A percentile compares a stretch with the other conserved stretches of the same genome.
These are phyloP conservation scores for Ataeniobius toweri DNA, from an alignment of 2,797 vertebrate genomes.

Conservation along the genomic window DNA sequence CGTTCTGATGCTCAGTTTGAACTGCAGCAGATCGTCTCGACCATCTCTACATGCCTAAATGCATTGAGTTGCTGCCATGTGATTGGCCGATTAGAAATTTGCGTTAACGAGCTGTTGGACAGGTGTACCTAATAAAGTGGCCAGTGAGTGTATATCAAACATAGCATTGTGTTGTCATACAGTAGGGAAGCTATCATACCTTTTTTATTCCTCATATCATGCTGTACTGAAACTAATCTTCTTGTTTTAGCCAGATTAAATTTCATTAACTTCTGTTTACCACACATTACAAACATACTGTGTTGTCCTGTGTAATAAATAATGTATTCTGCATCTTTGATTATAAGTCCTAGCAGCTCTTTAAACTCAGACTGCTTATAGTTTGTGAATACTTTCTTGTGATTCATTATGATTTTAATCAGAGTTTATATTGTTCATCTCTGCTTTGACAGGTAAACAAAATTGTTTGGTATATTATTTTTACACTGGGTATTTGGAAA, in stretches of 20 bases:
- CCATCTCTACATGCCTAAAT: too few species aligned
- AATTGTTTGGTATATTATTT: neutral
- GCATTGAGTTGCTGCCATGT: too few species aligned
- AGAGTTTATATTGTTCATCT: neutral
- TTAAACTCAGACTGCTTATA: neutral
- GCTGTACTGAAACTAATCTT: neutral
- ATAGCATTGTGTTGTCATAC: neutral
- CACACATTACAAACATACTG: constrained; percentile 3
- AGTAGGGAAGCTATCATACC: neutral
- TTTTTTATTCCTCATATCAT: neutral
- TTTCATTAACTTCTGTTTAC: neutral
- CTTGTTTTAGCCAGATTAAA: constrained; percentile 1
- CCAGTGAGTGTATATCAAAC: too few species aligned
- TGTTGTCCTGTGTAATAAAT: neutral
- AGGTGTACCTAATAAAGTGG: too few species aligned
- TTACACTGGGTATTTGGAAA: neutral
- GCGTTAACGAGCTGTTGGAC: too few species aligned
- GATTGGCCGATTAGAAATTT: too few species aligned
- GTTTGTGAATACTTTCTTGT: neutral
- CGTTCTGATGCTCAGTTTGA: too few species aligned
- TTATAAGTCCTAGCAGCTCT: neutral
- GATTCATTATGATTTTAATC: neutral
- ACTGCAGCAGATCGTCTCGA: too few species aligned
- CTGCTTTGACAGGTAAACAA: neutral
- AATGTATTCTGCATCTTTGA: neutral